Evolutionary conservation across 2,797 vertebrate species (phyloP).

Genomic region (Siniperca undulata): DNA sequence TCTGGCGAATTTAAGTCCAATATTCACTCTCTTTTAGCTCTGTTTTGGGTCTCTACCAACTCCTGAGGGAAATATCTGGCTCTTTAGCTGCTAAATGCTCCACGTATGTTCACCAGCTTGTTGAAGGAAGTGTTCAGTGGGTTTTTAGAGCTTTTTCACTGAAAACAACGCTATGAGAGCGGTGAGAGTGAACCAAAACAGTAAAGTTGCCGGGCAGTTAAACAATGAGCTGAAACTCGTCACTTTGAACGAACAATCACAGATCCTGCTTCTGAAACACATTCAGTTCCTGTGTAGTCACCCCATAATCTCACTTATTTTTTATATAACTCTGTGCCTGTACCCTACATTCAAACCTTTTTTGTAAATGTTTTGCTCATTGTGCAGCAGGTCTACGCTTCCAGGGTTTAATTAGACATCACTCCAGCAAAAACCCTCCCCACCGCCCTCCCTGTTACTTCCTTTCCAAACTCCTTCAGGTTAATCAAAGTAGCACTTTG

Average conservation of each 20-base stretch:
- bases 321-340: not conserved
- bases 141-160: not conserved
- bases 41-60: not conserved
- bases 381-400: conserved; percentile 3
- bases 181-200: not conserved
- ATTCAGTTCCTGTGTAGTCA: not conserved
- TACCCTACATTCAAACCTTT: not conserved
- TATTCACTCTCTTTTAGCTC: not conserved
- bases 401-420: not conserved
- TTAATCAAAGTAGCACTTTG: conserved; percentile 35
- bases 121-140: not conserved
- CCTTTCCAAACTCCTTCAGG: conserved; percentile 18
- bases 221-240: not conserved
- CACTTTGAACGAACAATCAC: not conserved
- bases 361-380: conserved; percentile 13
- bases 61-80: not conserved
- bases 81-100: not conserved
- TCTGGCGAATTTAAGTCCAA: not conserved
- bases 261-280: not conserved
- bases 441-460: conserved; percentile 5
- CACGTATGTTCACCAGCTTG: not conserved
- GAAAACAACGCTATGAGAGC: not conserved
- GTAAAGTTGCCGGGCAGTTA: not conserved
- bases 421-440: not conserved
- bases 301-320: conserved; percentile 1